Conservation (phyloP, 1,140 invertebrate genomes). For the Thalassaphorura encarpata region DNA sequence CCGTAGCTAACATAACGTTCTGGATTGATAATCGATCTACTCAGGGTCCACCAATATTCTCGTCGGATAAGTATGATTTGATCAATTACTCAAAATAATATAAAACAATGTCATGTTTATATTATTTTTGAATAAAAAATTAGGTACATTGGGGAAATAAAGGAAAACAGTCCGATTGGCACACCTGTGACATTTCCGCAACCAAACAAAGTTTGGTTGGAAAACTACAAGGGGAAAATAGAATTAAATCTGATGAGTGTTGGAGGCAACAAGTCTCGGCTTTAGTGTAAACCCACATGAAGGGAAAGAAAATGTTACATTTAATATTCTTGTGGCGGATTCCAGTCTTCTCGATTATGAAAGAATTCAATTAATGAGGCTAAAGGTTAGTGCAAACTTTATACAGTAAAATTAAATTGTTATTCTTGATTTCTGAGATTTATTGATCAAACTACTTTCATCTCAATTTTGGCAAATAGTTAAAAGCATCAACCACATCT, state of each 20-base stretch:
- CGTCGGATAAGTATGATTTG: constrained; percentile 30
- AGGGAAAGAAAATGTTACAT: constrained; percentile 65
- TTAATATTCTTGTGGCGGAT: constrained; percentile 72
- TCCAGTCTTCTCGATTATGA: constrained; percentile 74
- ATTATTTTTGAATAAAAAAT: too few relatives aligned
- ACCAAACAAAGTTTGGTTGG: constrained; percentile 41
- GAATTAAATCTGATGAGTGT: constrained; percentile 11
- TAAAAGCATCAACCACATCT: constrained; percentile 57
- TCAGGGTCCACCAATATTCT: constrained; percentile 25
- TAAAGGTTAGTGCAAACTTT: constrained; percentile 44
- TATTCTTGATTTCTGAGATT: not conserved
- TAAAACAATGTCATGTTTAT: too few relatives aligned
- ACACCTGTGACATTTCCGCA: constrained; percentile 56
- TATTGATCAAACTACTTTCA: too few relatives aligned
- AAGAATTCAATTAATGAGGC: constrained; percentile 49
- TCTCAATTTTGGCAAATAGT: too few relatives aligned
- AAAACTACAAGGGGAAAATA: constrained; percentile 35
- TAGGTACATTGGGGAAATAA: constrained; percentile 61
- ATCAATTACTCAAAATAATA: too few relatives aligned
- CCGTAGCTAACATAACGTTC: constrained; percentile 24
- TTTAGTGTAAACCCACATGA: constrained; percentile 82
- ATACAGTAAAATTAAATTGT: constrained; percentile 13
- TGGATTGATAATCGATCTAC: constrained; percentile 15
- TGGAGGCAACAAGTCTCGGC: constrained; percentile 36
- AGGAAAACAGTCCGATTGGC: constrained; percentile 73